Evolutionary conservation across 2,888 invertebrate species (phyloP), one percentile per base, ranked within the genome.

Genomic region (Acanthopleura granulata): DNA sequence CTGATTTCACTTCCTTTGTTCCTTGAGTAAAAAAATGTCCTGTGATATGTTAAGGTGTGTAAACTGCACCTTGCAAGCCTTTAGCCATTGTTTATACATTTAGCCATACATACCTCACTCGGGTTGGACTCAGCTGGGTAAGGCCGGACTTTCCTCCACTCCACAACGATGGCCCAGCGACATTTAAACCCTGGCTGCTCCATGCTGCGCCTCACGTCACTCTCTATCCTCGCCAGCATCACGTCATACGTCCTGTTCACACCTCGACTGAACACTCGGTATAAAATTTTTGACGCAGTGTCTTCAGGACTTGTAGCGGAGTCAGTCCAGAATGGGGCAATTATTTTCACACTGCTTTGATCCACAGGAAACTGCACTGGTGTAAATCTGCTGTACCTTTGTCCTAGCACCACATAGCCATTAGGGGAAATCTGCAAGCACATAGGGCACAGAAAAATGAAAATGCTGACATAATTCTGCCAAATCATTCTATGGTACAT

Each of bases 291-390:
- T 27, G 66, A 66, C 6, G 15, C 25, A 57, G 3, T 22, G 57
- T 57, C 22, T 22, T 16, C 16, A 27, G 66, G 14, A 3, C 18
- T 22, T 22, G 66, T 66, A 6, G 18, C 66, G 16, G 29, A 22
- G 25, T 66, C 66, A 66, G 25, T 6, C 66, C 66, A 66, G 29
- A 66, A 66, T 16, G 66, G 66, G 16, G 66, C 66, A 6, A 66
- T 66, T 18, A 66, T 27, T 27, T 66, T 66, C 22, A 22, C 6
- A 22, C 22, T 14, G 18, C 27, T 25, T 6, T 27, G 25, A 1
- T 25, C 27, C 1, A 66, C 3, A 14, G 66, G 66, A 27, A 66
- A 66, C 25, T 1, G 22, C 14, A 12, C 6, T 16, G 25, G 25
- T 16, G 15, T 66, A 25, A 66, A 66, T 6, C 27, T 14, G 29